These are phyloP conservation scores for Limanda limanda DNA, from an alignment of 2,113 vertebrate species.

Conservation along the genomic window DNA sequence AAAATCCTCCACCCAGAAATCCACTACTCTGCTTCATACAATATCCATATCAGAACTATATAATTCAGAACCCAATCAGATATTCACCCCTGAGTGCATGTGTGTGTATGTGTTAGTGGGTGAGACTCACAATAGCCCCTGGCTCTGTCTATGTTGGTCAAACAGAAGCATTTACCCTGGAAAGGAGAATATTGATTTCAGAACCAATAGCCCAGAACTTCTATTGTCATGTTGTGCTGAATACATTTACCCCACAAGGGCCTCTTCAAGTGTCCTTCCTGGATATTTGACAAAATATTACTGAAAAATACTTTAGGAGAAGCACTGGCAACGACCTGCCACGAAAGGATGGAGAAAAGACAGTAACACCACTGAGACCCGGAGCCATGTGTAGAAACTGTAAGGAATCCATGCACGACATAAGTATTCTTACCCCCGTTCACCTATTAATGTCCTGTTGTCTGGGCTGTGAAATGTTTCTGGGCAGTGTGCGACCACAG, in stretches of 20 bases:
- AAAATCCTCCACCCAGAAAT: not conserved
- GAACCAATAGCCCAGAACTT: constrained; percentile 8
- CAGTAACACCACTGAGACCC: constrained; percentile 21
- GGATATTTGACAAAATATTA: not conserved
- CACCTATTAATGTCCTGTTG: constrained; percentile 64
- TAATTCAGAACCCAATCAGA: constrained; percentile 34
- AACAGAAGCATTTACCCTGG: constrained; percentile 44
- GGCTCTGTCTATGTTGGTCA: constrained; percentile 22
- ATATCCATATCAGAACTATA: constrained; percentile 14
- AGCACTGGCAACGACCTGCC: constrained; percentile 1
- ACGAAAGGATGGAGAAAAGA: not conserved
- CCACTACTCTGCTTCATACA: constrained; percentile 5
- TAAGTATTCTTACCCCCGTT: constrained; percentile 44
- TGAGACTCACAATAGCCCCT: constrained; percentile 4
- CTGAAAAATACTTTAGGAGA: too few relatives aligned
- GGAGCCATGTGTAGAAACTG: constrained; percentile 26
- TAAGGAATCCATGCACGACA: constrained; percentile 53
- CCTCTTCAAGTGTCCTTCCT: constrained; percentile 24
- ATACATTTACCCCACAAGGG: constrained; percentile 39
- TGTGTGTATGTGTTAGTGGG: not conserved
- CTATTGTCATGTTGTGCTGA: constrained; percentile 21
- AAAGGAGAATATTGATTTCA: constrained; percentile 51
- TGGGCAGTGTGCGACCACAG: constrained; percentile 64
- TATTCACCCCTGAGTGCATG: constrained; percentile 26
- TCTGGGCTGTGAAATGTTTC: constrained; percentile 65